Evolutionary conservation across 2,797 vertebrate species (phyloP).

Genomic region (Pangasius larnaudii): DNA sequence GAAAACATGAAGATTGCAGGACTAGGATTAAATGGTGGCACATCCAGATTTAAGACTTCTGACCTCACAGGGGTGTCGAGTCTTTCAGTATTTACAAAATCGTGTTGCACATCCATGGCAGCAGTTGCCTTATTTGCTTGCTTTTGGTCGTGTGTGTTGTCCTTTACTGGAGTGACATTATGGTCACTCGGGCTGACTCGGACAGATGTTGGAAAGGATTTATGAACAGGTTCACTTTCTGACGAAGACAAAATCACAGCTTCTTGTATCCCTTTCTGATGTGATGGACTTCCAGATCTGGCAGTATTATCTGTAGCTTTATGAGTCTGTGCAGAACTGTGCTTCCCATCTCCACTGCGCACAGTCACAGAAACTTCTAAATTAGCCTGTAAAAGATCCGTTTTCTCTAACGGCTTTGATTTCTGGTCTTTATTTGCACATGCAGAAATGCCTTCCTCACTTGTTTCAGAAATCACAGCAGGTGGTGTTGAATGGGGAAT

Average conservation of each 20-base stretch:
- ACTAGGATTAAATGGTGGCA: background rate
- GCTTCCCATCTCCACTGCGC: constrained; percentile 25
- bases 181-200: background rate
- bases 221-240: constrained; percentile 54
- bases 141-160: background rate
- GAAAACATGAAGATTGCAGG: background rate
- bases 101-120: background rate
- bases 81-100: constrained; percentile 5
- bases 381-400: constrained; percentile 10
- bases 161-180: constrained; percentile 5
- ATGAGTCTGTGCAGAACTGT: background rate
- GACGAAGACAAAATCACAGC: constrained; percentile 48
- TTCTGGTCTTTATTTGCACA: constrained; percentile 31
- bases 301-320: constrained; percentile 37
- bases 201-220: constrained; percentile 43
- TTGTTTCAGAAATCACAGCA: constrained; percentile 13
- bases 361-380: constrained; percentile 16
- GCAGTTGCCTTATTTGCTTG: background rate
- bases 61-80: background rate
- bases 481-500: background rate
- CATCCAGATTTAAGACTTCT: constrained; percentile 4
- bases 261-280: constrained; percentile 53
- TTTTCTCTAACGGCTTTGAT: background rate
- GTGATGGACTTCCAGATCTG: constrained; percentile 54
- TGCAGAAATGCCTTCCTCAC: constrained; percentile 37